A percentile compares a stretch with the other conserved stretches of the same genome.
These are phyloP conservation scores for Rotaria socialis DNA, from an alignment of 2,888 invertebrate genomes.

Conservation along the genomic window DNA sequence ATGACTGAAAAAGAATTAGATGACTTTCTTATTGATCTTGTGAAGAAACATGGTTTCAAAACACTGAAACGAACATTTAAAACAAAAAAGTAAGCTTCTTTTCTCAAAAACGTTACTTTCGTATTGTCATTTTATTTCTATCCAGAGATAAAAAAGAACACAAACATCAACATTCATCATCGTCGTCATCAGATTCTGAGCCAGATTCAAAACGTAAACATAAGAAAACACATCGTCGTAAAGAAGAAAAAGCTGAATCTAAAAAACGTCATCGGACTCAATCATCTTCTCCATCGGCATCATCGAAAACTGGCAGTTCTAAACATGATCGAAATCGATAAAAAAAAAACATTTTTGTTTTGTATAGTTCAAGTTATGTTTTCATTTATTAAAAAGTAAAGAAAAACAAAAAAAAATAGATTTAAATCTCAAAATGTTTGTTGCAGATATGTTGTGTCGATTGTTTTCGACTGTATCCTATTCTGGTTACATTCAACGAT, in stretches of 20 bases:
- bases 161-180: neutral
- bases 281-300: neutral
- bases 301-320: neutral
- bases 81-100: neutral
- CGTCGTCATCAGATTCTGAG: neutral
- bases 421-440: neutral
- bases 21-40: slow-evolving; percentile 35
- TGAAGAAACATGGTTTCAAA: slow-evolving; percentile 39
- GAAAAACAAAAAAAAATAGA: neutral
- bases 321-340: neutral
- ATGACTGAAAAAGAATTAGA: slow-evolving; percentile 42
- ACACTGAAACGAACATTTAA: neutral
- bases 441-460: neutral
- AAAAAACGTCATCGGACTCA: neutral
- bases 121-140: no score
- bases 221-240: neutral
- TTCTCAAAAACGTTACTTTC: no score
- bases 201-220: neutral
- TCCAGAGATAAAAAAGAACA: neutral
- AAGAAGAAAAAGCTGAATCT: neutral
- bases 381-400: neutral
- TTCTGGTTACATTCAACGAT: neutral
- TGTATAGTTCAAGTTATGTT: neutral
- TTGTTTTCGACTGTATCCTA: neutral
- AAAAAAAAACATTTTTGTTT: neutral